Evolutionary conservation across 2,797 vertebrate genomes (phyloP), one percentile per base, ranked within the genome.

Genomic region (Aeoliscus strigatus): DNA sequence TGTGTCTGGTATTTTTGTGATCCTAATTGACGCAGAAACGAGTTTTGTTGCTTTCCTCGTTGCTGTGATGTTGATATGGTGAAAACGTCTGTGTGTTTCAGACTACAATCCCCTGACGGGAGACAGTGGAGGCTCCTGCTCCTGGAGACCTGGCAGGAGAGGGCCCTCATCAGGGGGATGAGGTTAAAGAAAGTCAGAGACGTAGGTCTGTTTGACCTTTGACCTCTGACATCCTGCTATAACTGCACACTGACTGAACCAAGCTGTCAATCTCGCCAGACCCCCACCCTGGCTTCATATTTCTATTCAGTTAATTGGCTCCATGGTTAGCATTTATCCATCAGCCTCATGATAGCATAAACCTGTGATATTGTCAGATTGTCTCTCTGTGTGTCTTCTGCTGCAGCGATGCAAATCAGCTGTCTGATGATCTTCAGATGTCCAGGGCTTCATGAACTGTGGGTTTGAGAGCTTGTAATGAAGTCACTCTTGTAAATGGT

Each of bases 81-180:
- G n/a, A n/a, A n/a, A n/a, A n/a, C n/a, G n/a, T 36, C 8, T 33
- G 1, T 70, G 28, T 67, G 13, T 78, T 69, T 17, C 34, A 96
- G 94, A 89, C 54, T 97, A 91, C 52, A 96, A 89, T 64, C 91
- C 93, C 1, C 62, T 97, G 81, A 85, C 83, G 34, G 93, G 94
- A 24, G 85, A 91, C 44, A 92, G 91, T 36, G 92, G 94, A 0
- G 90, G 91, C 11, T 60, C 88, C 0, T 94, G 91, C 35, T 63
- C 83, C 16, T 98, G 89, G 88, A 90, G 94, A 67, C 94, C 94
- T 0, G 90, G 90, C 24, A 89, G 93, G 62, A 88, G 93, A 68
- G 92, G 91, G 0, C 94, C 93, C 0, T 92, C 94, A 0, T 69
- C 91, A 1, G 91, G 94, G 0, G 93, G 93, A 77, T 97, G 96